These are phyloP conservation scores for Listronotus bonariensis DNA, from an alignment of 1,140 invertebrate genomes.

Conservation along the genomic window DNA sequence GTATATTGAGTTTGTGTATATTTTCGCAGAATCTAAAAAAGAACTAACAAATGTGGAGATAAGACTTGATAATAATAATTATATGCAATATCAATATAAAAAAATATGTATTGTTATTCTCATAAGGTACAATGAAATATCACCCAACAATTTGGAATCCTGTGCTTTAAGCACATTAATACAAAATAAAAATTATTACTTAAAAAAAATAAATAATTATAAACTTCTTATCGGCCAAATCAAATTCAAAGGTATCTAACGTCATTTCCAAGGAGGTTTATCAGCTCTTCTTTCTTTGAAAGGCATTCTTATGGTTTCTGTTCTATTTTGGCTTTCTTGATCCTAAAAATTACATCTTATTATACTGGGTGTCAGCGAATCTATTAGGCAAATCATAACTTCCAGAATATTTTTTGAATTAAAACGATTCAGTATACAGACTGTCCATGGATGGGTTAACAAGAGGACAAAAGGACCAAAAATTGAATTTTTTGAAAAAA, in stretches of 20 bases:
- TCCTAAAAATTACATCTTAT: not conserved
- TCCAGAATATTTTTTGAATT: no score
- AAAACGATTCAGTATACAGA: no score
- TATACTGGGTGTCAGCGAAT: no score
- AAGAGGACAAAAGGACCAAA: no score
- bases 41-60: no score
- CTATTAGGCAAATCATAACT: no score
- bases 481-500: no score
- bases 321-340: conserved; percentile 14
- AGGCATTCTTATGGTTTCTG: conserved; percentile 1
- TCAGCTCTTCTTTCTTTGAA: conserved; percentile 7
- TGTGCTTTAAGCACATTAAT: not conserved
- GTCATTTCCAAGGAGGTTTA: conserved; percentile 21
- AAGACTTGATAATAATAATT: no score
- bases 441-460: no score
- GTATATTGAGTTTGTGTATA: no score
- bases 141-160: conserved; percentile 2
- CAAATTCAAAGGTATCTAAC: not conserved
- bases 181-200: not conserved
- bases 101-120: conserved; percentile 1
- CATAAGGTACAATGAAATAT: not conserved
- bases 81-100: not conserved
- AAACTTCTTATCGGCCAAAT: not conserved
- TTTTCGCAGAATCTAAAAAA: no score
- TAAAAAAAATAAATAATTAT: not conserved